Base-by-base conservation (phyloP, 1,140 invertebrate genomes). In the Latrodectus geometricus region DNA sequence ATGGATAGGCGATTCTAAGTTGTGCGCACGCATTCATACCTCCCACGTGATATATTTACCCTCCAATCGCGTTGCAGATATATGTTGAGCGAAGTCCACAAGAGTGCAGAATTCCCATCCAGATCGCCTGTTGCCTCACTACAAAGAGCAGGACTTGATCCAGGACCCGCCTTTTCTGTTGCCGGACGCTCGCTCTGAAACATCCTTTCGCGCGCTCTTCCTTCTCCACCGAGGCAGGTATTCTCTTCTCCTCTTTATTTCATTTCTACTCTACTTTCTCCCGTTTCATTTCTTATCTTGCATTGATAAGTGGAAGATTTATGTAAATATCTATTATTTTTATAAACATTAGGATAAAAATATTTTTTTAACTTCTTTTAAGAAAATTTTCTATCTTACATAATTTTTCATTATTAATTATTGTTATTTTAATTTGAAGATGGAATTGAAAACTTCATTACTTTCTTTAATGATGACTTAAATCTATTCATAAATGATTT, bases 71-170 rank as follows among this genome's bases (percentile, higher is more conserved):
- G 48, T 72, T 17, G 20, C 20, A n/a, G 68, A 81, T 81, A 72
- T 54, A 50, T 81, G 66, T 81, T 81, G 69, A 20, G 79, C 79
- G 50, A 81, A 81, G 65, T 81, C 78, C 17, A n/a, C 79, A 81
- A 65, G 69, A 81, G 69, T 69, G 66, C 79, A 35, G 79, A 54
- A 72, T 72, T 11, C 8, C 17, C 11, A 17, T 61, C 79, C 49
- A 50, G 79, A 81, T 17, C n/a, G 79, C 79, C 79, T 81, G 79
- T 81, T 81, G 79, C 68, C 79, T 72, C 23, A 74, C 68, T 79
- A 79, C 61, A 69, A 79, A 79, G 65, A 56, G 35, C 35, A 50
- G 77, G 77, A 79, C 61, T 79, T 79, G 68, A 70, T 49, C 49
- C 61, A 48, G 21, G 77, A 50, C n/a, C 61, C 61, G 35, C n/a